Evolutionary conservation across 2,113 vertebrate species (phyloP), one percentile per base, ranked within the genome.

Genomic region (Irena cyanogastra): DNA sequence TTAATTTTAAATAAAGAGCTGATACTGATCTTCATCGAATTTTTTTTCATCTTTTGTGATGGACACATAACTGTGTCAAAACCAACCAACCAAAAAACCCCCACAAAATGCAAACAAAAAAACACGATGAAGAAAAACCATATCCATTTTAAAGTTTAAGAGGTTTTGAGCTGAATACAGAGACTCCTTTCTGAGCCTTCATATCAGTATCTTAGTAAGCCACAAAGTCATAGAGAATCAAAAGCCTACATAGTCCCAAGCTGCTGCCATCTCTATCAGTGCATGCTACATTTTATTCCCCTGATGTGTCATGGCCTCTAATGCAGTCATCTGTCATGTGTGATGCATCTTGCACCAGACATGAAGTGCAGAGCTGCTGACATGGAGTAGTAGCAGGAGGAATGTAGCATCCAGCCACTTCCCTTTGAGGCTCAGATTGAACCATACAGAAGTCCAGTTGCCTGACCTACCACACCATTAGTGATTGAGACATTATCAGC

Each of bases 11-110:
- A 59, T 50, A 68, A 75, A 74, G 33, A 23, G 0, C 4, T 24
- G 10, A 41, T 85, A 60, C n/a, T 76, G 11, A 56, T 27, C 6
- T 50, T 82, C 10, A 35, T 13, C 35, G 6, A 19, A 5, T 26
- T 45, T 30, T 30, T 60, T 64, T 63, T 42, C 4, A 13, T 54
- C 13, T 66, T 81, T 84, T 35, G 26, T 69, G 33, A 35, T 52
- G 4, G 6, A 24, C 9, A 13, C 3, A 47, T 52, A 66, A 50
- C 13, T 57, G 20, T 5, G 17, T 44, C 11, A 92, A 66, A 83
- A 60, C 2, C 39, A 70, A 17, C 1, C 12, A 66, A 66, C 16
- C 10, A 49, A 57, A 24, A 41, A 26, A 1, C 4, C 2, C 1
- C 7, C 20, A 15, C 24, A 47, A 47, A 71, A 79, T 47, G 1